These are phyloP conservation scores for Uropsilus gracilis DNA, from an alignment of 2,113 vertebrate genomes.

Conservation along the genomic window DNA sequence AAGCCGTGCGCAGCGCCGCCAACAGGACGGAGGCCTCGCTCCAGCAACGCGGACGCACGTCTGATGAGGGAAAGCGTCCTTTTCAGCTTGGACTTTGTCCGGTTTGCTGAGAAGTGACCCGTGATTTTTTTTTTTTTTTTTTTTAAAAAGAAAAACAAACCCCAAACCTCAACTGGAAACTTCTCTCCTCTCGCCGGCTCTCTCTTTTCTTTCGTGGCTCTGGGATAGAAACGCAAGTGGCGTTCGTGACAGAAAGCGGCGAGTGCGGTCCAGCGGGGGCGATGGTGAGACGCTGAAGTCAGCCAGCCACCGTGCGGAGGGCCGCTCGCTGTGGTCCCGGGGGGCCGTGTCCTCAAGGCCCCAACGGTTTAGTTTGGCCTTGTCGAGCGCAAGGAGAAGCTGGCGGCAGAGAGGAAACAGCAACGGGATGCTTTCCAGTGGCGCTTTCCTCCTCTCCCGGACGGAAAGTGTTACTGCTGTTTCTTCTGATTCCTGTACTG, in stretches of 20 bases:
- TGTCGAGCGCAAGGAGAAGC: conserved; percentile 51
- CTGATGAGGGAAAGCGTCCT: neutral
- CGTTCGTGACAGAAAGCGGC: conserved; percentile 14
- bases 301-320: too few relatives aligned
- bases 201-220: neutral
- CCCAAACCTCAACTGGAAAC: too few relatives aligned
- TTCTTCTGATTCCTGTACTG: conserved; percentile 30
- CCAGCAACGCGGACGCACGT: neutral
- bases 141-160: neutral
- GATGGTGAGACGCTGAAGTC: too few relatives aligned
- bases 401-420: conserved; percentile 51
- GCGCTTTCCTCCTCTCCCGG: neutral
- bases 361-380: conserved; percentile 56
- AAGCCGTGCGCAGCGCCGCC: neutral
- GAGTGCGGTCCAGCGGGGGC: neutral
- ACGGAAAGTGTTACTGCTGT: neutral
- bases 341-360: too few relatives aligned
- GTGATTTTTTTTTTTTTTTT: too few relatives aligned
- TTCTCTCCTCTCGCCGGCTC: too few relatives aligned
- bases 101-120: neutral
- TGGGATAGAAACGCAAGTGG: neutral
- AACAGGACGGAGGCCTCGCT: neutral
- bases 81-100: neutral
- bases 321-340: conserved; percentile 10
- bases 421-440: conserved; percentile 17